A percentile compares a stretch with the other conserved stretches of the same genome.
Conservation (phyloP, 2,888 invertebrate genomes). For the Pterobdella sp. region DNA sequence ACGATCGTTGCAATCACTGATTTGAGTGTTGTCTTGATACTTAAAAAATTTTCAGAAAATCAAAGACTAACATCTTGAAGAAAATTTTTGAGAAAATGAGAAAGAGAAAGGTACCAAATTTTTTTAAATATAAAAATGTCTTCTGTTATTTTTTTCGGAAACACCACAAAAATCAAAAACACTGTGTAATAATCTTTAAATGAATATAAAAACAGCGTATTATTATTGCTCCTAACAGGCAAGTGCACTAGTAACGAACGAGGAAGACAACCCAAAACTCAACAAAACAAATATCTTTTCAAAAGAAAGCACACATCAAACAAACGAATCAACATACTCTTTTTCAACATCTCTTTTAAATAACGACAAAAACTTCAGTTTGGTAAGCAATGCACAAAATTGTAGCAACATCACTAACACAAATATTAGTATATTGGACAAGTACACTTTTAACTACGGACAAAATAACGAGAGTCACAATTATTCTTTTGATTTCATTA, state of each 20-base stretch:
- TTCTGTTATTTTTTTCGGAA: no score
- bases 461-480: not conserved
- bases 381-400: not conserved
- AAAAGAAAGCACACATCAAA: not conserved
- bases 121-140: not conserved
- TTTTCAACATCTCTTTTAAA: not conserved
- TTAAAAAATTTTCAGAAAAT: not conserved
- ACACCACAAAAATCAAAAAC: no score
- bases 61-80: not conserved
- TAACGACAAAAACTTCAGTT: no score
- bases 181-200: no score
- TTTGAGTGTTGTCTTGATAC: not conserved
- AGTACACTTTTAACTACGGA: slow-evolving; percentile 6
- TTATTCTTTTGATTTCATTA: slow-evolving; percentile 1
- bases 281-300: no score
- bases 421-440: not conserved
- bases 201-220: no score
- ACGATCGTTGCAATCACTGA: not conserved
- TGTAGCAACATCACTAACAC: not conserved
- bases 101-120: not conserved
- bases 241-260: no score
- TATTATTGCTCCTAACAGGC: no score
- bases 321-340: not conserved
- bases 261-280: no score
- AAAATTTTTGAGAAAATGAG: not conserved